phyloP scores from a whole-genome alignment of 1,140 invertebrate species.

The Trichonephila clavipes region DNA sequence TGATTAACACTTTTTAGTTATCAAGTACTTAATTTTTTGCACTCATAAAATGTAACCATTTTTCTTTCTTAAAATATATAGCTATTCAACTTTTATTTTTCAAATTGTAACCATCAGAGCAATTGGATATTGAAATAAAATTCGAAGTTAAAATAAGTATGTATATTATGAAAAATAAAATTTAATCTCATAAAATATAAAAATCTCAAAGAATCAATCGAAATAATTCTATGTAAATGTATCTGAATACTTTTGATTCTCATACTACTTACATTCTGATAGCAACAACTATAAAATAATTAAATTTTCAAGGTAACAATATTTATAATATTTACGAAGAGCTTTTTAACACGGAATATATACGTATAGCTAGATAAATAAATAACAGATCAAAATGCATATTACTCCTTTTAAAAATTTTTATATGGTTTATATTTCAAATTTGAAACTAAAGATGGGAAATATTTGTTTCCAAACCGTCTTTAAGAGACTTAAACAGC shows the following conservation, averaged over 20 bases:
- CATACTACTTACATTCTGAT: not conserved
- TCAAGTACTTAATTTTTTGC: too few species aligned
- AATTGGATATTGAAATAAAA: not conserved
- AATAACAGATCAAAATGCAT: too few species aligned
- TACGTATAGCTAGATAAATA: not conserved
- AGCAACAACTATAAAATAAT: not conserved
- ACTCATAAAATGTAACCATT: too few species aligned
- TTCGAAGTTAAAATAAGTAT: not conserved
- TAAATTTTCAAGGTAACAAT: not conserved
- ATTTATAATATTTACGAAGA: conserved; percentile 5
- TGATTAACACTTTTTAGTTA: too few species aligned
- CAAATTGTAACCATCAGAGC: not conserved
- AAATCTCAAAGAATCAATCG: too few species aligned
- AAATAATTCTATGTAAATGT: not conserved
- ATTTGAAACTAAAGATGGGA: too few species aligned
- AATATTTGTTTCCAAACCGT: too few species aligned
- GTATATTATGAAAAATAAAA: not conserved
- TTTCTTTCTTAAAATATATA: too few species aligned
- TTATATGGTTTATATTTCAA: too few species aligned
- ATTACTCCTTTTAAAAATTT: too few species aligned
- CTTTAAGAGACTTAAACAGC: too few species aligned
- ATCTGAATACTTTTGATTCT: not conserved
- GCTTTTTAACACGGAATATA: not conserved
- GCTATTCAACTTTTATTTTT: not conserved
- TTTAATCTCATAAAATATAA: not conserved